Evolutionary conservation across 2,888 invertebrate species (phyloP), one percentile per base, ranked within the genome.

Genomic region (Cosmia pyralina): DNA sequence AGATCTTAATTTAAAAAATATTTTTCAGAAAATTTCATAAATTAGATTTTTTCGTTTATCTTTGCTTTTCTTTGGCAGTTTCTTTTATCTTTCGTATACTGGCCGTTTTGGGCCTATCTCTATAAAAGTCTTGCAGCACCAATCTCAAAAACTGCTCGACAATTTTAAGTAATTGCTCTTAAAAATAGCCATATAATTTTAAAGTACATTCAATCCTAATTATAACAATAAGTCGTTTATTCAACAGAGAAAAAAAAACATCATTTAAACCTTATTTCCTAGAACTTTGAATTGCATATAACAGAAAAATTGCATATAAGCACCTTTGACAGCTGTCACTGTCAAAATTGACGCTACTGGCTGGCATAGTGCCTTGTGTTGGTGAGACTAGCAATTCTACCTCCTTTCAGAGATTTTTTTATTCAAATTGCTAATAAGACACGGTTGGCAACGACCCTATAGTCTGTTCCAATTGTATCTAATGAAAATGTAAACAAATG

Each of bases 21-120:
- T n/a, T 53, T 59, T 64, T 62, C n/a, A 46, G 46, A 57, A 69
- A 71, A 69, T 63, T 69, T 57, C n/a, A 84, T 84, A 82, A 85
- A 75, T 83, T 68, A 75, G 53, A 65, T 69, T 82, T 62, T 81
- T 79, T 82, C 77, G 75, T 81, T 83, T 38, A 75, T 91, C 89
- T 92, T 92, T 90, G 89, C 86, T 86, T 89, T 69, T 92, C 92
- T 92, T 92, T 92, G 92, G 92, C 92, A 92, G 89, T 92, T 85
- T 77, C 19, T 76, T 53, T 41, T 77, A 83, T 82, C 78, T 82
- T 84, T 89, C 88, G 89, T 89, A 90, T 90, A 89, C 88, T 82
- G 86, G 87, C 87, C 83, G 41, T 83, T 69, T 64, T 41, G 59
- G 80, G 82, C 83, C 87, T 58, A 79, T 69, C 64, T 75, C 64